Percentiles rank a stretch among this genome's conserved stretches.
Conservation (phyloP, 2,888 invertebrate species). For the Thymelicus lineola region DNA sequence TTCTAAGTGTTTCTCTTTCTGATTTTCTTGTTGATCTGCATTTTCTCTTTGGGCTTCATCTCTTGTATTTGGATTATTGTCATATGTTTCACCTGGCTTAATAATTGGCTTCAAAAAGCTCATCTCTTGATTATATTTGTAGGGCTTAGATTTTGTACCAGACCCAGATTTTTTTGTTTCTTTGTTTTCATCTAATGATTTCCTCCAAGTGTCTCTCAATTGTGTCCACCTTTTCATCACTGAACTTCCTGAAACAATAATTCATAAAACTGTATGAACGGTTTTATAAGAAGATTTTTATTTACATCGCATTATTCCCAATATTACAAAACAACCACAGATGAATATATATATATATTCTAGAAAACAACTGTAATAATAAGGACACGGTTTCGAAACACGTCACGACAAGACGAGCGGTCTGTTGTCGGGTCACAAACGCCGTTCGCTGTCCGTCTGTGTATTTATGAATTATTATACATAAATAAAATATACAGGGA, state of each 20-base stretch:
- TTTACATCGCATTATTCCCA: too few relatives aligned
- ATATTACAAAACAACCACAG: too few relatives aligned
- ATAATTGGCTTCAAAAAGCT: too few relatives aligned
- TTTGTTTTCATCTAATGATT: conserved; percentile 12
- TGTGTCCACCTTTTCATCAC: conserved; percentile 21
- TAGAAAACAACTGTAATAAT: too few relatives aligned
- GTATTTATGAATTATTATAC: too few relatives aligned
- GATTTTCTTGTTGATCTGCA: conserved; percentile 22
- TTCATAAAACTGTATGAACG: conserved; percentile 21
- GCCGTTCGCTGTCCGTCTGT: too few relatives aligned
- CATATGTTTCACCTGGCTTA: background rate
- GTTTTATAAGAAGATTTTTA: too few relatives aligned
- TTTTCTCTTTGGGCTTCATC: conserved; percentile 18
- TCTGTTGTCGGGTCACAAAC: too few relatives aligned
- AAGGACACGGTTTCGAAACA: too few relatives aligned
- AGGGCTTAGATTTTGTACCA: conserved; percentile 21
- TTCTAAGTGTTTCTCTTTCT: conserved; percentile 19
- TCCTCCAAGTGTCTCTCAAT: conserved; percentile 20
- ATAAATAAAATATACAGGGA: too few relatives aligned
- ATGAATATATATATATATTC: too few relatives aligned
- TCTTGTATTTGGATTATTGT: conserved; percentile 17
- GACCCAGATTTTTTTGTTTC: conserved; percentile 24
- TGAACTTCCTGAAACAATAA: conserved; percentile 21
- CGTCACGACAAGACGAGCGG: too few relatives aligned
- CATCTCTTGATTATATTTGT: background rate